These are phyloP conservation scores for Trisateles emortualis DNA, from an alignment of 2,888 invertebrate species.

Conservation along the genomic window DNA sequence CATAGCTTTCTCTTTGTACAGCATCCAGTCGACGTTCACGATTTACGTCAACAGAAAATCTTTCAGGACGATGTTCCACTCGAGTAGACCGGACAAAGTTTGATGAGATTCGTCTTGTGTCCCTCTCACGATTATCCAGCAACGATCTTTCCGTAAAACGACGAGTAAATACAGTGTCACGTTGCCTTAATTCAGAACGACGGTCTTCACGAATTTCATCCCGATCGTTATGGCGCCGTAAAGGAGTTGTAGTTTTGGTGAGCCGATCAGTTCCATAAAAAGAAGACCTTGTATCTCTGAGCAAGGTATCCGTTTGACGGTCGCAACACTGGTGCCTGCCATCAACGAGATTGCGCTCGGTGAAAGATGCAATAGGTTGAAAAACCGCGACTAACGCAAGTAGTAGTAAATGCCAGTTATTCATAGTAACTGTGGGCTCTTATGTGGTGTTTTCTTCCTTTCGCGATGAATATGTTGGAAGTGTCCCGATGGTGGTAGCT, in stretches of 20 bases:
- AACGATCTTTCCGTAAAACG: constrained; percentile 23
- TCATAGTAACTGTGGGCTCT: constrained; percentile 78
- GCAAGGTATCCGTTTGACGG: constrained; percentile 48
- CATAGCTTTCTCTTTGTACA: constrained; percentile 10
- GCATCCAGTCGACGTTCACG: constrained; percentile 15
- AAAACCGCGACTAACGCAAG: constrained; percentile 76
- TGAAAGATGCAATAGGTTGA: constrained; percentile 70
- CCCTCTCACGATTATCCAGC: constrained; percentile 15
- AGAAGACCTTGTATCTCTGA: constrained; percentile 52
- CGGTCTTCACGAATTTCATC: constrained; percentile 47
- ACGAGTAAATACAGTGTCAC: constrained; percentile 20
- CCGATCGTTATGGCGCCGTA: constrained; percentile 25
- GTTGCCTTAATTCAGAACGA: constrained; percentile 47
- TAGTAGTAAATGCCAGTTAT: constrained; percentile 82
- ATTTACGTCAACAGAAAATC: constrained; percentile 12
- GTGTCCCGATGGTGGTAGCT: constrained; percentile 67
- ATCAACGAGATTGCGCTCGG: constrained; percentile 73
- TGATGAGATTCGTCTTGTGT: constrained; percentile 13
- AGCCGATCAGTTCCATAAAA: constrained; percentile 47
- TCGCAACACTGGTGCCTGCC: constrained; percentile 73
- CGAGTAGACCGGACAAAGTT: constrained; percentile 13
- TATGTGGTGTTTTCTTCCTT: constrained; percentile 52
- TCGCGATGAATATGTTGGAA: constrained; percentile 59
- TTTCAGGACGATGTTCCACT: constrained; percentile 17
- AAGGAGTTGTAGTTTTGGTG: constrained; percentile 37